phyloP scores from a whole-genome alignment of 2,113 vertebrate genomes.

The Syngnathus typhle region DNA sequence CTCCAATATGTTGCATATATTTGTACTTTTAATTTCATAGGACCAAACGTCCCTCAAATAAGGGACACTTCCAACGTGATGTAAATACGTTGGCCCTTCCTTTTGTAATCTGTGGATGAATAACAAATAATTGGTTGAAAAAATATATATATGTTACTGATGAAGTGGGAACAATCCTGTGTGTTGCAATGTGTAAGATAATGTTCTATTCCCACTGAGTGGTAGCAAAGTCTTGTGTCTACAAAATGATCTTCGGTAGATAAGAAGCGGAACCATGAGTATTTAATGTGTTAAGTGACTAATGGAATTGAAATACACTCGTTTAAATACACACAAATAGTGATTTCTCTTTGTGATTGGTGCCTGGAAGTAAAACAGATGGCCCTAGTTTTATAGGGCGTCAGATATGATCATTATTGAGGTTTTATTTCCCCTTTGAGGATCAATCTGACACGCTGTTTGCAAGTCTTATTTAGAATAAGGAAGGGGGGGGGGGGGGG shows the following conservation, averaged over 20 bases:
- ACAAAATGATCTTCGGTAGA: conserved; percentile 16
- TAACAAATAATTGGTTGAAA: not conserved
- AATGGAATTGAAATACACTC: conserved; percentile 36
- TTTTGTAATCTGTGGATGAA: conserved; percentile 4
- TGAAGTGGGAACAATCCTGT: conserved; percentile 39
- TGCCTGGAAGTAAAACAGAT: conserved; percentile 19
- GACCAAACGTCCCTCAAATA: conserved; percentile 22
- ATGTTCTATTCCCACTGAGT: conserved; percentile 35
- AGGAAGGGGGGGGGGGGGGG: no score
- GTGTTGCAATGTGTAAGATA: conserved; percentile 10
- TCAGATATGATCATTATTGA: not conserved
- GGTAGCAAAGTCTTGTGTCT: conserved; percentile 22
- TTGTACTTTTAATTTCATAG: conserved; percentile 15
- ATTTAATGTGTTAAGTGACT: conserved; percentile 27
- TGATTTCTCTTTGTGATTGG: conserved; percentile 14
- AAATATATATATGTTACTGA: conserved; percentile 42
- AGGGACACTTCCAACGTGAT: conserved; percentile 15
- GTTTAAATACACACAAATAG: conserved; percentile 11
- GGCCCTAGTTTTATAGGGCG: conserved; percentile 67
- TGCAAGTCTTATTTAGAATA: not conserved
- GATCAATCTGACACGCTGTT: not conserved
- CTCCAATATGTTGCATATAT: conserved; percentile 6
- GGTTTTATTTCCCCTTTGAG: not conserved
- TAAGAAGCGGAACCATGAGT: conserved; percentile 12
- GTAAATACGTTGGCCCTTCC: conserved; percentile 7